A percentile compares a stretch with the other conserved stretches of the same genome.
These are phyloP conservation scores for Cephus spinipes DNA, from an alignment of 2,888 invertebrate genomes.

Conservation along the genomic window DNA sequence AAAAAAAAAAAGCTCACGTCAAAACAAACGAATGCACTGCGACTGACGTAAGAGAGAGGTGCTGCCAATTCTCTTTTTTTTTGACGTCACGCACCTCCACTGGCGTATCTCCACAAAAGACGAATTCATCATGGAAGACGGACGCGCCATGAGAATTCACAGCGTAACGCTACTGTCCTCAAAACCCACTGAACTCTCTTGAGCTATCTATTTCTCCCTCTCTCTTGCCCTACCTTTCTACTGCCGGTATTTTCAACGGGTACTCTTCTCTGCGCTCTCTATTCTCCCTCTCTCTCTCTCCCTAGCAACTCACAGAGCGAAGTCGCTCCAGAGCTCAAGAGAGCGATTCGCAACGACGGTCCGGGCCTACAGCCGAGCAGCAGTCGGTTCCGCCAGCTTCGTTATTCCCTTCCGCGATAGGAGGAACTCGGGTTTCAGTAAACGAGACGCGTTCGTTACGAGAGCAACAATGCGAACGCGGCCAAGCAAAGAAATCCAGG, in stretches of 20 bases:
- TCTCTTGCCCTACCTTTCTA: slow-evolving; percentile 15
- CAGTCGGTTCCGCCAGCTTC: slow-evolving; percentile 24
- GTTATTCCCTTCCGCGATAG: slow-evolving; percentile 17
- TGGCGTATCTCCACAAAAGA: too few relatives aligned
- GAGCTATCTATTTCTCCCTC: slow-evolving; percentile 11
- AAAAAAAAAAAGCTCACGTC: too few relatives aligned
- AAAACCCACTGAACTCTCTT: slow-evolving; percentile 52
- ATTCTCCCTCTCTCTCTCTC: slow-evolving; percentile 14
- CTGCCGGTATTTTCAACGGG: slow-evolving; percentile 4
- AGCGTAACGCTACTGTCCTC: slow-evolving; percentile 47
- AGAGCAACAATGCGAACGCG: slow-evolving; percentile 34
- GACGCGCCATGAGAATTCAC: slow-evolving; percentile 40
- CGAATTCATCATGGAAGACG: slow-evolving; percentile 33
- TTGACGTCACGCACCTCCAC: too few relatives aligned
- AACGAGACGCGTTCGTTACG: slow-evolving; percentile 33
- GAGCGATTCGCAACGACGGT: slow-evolving; percentile 10
- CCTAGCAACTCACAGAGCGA: not conserved
- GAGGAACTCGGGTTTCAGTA: slow-evolving; percentile 15
- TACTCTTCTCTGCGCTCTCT: slow-evolving; percentile 11
- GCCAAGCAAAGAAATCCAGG: not conserved
- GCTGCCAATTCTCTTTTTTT: too few relatives aligned
- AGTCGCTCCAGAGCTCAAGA: slow-evolving; percentile 24
- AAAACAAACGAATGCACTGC: too few relatives aligned
- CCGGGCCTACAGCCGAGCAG: slow-evolving; percentile 6
- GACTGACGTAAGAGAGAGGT: too few relatives aligned